Evolutionary conservation across 2,888 invertebrate genomes (phyloP).

Genomic region (Caenorhabditis sp.): DNA sequence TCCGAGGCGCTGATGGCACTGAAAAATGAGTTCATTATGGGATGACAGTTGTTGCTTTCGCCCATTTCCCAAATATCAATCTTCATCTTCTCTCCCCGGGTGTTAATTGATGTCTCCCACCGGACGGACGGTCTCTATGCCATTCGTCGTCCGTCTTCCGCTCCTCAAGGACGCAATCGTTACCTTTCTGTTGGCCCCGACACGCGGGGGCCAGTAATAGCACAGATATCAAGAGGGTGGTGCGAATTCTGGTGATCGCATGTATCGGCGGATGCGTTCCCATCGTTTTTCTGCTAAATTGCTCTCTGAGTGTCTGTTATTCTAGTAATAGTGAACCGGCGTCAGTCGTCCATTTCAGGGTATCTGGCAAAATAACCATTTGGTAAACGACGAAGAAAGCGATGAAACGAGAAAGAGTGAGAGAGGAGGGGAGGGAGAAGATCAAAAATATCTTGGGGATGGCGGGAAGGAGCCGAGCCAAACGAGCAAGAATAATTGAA

Average conservation of each 20-base stretch:
- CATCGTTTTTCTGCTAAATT: slow-evolving; percentile 32
- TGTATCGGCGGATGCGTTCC: slow-evolving; percentile 19
- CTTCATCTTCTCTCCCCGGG: slow-evolving; percentile 9
- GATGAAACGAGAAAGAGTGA: slow-evolving; percentile 11
- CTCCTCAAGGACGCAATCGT: slow-evolving; percentile 33
- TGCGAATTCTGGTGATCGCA: slow-evolving; percentile 19
- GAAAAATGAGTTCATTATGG: slow-evolving; percentile 75
- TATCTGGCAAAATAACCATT: slow-evolving; percentile 39
- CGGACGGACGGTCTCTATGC: no score
- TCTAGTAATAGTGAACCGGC: not conserved
- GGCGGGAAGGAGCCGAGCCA: slow-evolving; percentile 16
- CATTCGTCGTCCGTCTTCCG: slow-evolving; percentile 7
- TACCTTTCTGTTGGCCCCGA: slow-evolving; percentile 52
- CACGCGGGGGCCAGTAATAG: slow-evolving; percentile 40
- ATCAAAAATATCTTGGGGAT: slow-evolving; percentile 44
- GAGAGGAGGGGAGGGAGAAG: slow-evolving; percentile 24
- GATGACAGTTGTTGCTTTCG: slow-evolving; percentile 1
- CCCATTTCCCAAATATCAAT: slow-evolving; percentile 28
- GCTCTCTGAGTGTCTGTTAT: slow-evolving; percentile 9
- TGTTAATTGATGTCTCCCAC: slow-evolving; percentile 50
- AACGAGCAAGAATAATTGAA: slow-evolving; percentile 55
- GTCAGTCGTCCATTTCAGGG: slow-evolving; percentile 55
- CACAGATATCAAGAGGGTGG: slow-evolving; percentile 30
- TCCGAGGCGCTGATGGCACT: slow-evolving; percentile 98
- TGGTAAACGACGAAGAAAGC: slow-evolving; percentile 1